phyloP scores from a whole-genome alignment of 2,113 vertebrate genomes.

The Sinocyclocheilus anophthalmus region DNA sequence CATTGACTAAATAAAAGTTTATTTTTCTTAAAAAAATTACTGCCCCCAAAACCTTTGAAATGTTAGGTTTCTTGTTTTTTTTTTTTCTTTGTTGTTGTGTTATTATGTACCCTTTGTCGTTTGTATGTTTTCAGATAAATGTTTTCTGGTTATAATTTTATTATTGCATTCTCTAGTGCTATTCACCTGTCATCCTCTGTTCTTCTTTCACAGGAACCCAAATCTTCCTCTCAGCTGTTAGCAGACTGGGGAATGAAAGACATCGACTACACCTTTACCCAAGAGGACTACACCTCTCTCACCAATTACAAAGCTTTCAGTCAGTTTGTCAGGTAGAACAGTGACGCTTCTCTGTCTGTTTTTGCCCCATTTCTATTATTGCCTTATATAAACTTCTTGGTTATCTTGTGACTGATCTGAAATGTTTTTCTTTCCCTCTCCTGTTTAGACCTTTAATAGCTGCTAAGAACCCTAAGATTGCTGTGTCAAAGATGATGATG shows the following conservation, averaged over 20 bases:
- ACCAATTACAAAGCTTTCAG: constrained; percentile 99
- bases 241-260: constrained; percentile 59
- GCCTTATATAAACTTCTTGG: background rate
- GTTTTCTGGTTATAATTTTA: background rate
- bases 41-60: no score
- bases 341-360: background rate
- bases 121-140: background rate
- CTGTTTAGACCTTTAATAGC: constrained; percentile 76
- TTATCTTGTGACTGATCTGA: background rate
- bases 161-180: no score
- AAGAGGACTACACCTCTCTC: constrained; percentile 94
- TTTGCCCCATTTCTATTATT: constrained; percentile 12
- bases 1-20: background rate
- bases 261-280: constrained; percentile 72
- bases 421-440: background rate
- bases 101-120: no score
- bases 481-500: no score
- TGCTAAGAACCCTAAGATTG: no score
- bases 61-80: no score
- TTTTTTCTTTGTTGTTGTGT: no score
- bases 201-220: constrained; percentile 79
- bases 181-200: background rate
- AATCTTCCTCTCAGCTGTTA: constrained; percentile 91
- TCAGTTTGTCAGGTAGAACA: constrained; percentile 91
- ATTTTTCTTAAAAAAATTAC: no score